Base-by-base conservation (phyloP, 2,888 invertebrate genomes). In the Drosophila multiciliata region DNA sequence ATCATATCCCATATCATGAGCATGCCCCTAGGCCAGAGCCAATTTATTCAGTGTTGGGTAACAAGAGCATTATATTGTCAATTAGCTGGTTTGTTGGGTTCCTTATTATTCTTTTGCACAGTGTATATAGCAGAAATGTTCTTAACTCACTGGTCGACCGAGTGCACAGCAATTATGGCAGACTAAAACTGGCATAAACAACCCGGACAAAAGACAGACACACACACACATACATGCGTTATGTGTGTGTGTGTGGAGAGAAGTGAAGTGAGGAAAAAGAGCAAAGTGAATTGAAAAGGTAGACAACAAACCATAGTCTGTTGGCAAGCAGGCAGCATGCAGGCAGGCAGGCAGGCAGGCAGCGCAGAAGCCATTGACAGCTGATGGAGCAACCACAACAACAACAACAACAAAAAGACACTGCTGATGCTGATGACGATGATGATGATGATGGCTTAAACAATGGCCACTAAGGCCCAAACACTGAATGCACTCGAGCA, bases 361-460 rank as follows among this genome's bases (percentile, higher is more conserved):
- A 50, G 45, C 36, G 42, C 65, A 65, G 58, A 70, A 80, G 65
- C 82, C 71, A 82, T 78, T 82, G 74, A 78, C 79, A 80, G 79
- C 74, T 79, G 79, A 79, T 82, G 79, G 78, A 82, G 63, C 78
- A 78, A 61, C 61, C 63, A 64, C 66, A 53, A 45, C 55, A 62
- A 45, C 49, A 77, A 48, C 33, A 68, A 17, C 48, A 67, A 32
- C 45, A 67, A 33, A 52, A 45, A 63, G 63, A 70, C 73, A 53
- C 26, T 66, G 69, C 75, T 78, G 74, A 63, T 78, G 63, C 57
- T 77, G 58, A 48, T 66, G 36, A 36, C 15, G 36, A 72, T 78
- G 72, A 52, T 66, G 74, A 62, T 81, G 78, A 68, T 81, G 78
- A 78, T 78, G 78, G 82, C 78, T 78, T 73, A 73, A 78, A 81